Evolutionary conservation across 1,140 invertebrate genomes (phyloP).

Genomic region (Ericerus pela): DNA sequence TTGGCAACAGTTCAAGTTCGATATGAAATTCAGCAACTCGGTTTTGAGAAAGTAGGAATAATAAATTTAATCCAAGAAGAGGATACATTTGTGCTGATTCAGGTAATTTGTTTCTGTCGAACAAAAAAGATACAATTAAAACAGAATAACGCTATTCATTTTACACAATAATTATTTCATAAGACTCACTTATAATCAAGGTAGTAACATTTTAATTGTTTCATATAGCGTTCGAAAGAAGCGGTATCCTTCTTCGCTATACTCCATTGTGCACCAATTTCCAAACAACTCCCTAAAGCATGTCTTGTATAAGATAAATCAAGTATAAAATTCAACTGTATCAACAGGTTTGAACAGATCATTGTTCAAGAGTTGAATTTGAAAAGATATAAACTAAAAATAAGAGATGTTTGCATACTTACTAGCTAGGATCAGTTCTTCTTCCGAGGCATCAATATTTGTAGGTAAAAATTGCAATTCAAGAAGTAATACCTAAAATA

Average conservation of each 20-base stretch:
- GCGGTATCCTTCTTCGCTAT: conserved; percentile 82
- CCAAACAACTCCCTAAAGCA: conserved; percentile 42
- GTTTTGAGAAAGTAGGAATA: conserved; percentile 93
- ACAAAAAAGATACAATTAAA: conserved; percentile 18
- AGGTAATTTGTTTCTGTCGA: conserved; percentile 53
- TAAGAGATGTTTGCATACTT: conserved; percentile 28
- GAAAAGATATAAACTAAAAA: neutral
- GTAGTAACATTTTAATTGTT: conserved; percentile 93
- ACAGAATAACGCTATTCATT: neutral
- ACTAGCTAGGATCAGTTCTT: conserved; percentile 76
- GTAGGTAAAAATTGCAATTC: conserved; percentile 57
- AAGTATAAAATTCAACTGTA: conserved; percentile 8
- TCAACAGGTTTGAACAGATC: neutral
- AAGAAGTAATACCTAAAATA: neutral
- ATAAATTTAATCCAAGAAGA: conserved; percentile 82
- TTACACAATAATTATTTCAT: neutral
- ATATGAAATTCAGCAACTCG: conserved; percentile 97
- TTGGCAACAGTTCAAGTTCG: conserved; percentile 85
- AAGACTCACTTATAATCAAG: conserved; percentile 78
- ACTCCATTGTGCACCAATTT: conserved; percentile 92
- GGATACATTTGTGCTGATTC: conserved; percentile 93
- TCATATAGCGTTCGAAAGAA: conserved; percentile 90
- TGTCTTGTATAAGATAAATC: conserved; percentile 45
- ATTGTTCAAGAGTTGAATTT: neutral
- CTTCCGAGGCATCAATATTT: conserved; percentile 56